Evolutionary conservation across 1,140 invertebrate species (phyloP), one percentile per base, ranked within the genome.

Genomic region (Bombus sibiricus): DNA sequence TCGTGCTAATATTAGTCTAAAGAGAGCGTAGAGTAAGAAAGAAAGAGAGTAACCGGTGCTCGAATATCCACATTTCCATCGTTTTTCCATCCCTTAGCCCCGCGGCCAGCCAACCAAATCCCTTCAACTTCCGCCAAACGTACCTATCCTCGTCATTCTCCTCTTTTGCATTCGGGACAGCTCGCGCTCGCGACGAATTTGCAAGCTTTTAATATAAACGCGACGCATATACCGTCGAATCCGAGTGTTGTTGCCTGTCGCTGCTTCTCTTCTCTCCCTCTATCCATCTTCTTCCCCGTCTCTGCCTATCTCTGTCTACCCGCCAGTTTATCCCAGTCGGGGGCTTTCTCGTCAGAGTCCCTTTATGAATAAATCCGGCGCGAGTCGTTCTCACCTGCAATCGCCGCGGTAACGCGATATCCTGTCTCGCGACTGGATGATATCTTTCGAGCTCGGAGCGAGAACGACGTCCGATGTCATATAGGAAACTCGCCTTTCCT

Each of bases 171-270:
- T 90, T 83, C 87, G 69, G 87, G 89, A 90, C 87, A 89, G 87
- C 73, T 85, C 86, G 81, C 85, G 86, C 82, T 79, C 84, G 83
- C 80, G 88, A 88, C 90, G 90, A 89, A 89, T 89, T 91, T 91
- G 90, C 90, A 91, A 91, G 90, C 90, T 91, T 89, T 91, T 91
- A 91, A 91, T 91, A 89, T 88, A 91, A 91, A 91, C 90, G 88
- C 88, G 88, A 83, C 88, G 90, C 90, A 86, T 89, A 89, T 73
- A 85, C 81, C 85, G 90, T 86, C 86, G 89, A 91, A 87, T 85
- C 72, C 87, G 83, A 90, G 71, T 86, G 84, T 90, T 91, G 90
- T 90, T 86, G 74, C 83, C 89, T 77, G 59, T 83, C 85, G 53
- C 66, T 77, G 59, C 47, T 28, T 43, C 28, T 77, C 71, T 57